Base-by-base conservation (phyloP, 64 coral and sea anemone genomes). In the Actinia tenebrosa region DNA sequence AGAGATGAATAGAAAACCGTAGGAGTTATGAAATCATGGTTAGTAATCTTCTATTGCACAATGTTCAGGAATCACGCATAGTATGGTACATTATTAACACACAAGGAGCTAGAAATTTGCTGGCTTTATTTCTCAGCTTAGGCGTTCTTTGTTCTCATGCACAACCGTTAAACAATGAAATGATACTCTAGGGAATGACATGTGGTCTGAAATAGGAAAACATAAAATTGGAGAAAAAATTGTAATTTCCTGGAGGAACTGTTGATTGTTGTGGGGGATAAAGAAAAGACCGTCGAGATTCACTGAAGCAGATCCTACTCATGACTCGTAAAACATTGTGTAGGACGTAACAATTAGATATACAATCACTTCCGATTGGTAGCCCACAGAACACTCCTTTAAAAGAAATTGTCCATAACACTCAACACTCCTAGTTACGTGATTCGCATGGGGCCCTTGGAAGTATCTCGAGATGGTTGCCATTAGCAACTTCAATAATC, bases 381-480 rank as follows among this genome's bases (percentile, higher is more conserved):
- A 20, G 0, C 20, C 22, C 63, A 66, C 63, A n/a, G 3, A 66
- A 5, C 63, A 66, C 63, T 20, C 63, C 22, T 66, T n/a, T 66
- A 66, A 66, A 16, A 61, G 14, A 18, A 61, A 61, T 14, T 1
- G 0, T 17, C 59, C 59, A 16, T 18, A 61, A 61, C 18, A 17
- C 3, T 66, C 63, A 66, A 66, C 63, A 25, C 63, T 66, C n/a
- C 10, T 66, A 4, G 15, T 66, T 66, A 66, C 63, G 63, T 66
- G 63, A 23, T 66, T 66, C 20, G 20, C n/a, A 22, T 7, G 7
- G 63, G 63, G 8, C 8, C 1, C n/a, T 30, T 75, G 7, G 69
- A 75, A 75, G 25, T 75, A 30, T 75, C 69, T 75, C 69, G 69
- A 75, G 69, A 14, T 30, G 69, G 69, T 75, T 75, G 69, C 11